Base-by-base conservation (phyloP, 2,113 vertebrate species). In the Boulengeromyrus knoepffleri region DNA sequence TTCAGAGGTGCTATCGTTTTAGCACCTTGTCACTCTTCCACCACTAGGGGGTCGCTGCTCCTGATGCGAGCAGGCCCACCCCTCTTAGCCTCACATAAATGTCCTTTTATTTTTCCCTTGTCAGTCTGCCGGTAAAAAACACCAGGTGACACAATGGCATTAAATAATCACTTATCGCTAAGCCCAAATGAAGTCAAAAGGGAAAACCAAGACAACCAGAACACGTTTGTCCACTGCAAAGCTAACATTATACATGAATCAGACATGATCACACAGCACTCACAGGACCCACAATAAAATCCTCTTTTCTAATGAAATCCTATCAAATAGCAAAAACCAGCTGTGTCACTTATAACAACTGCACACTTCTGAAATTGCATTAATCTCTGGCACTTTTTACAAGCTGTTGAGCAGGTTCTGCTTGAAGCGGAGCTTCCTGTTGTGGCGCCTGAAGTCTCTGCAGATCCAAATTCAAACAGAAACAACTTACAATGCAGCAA, bases 11-110 rank as follows among this genome's bases (percentile, higher is more conserved):
- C 52, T 1, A 52, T 3, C 19, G 31, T 91, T 93, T 94, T 92
- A 93, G 89, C 92, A 92, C 83, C 85, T 91, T 88, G 24, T 15
- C n/a, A 49, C n/a, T n/a, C 47, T 27, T 17, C 13, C 62, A 31
- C 85, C 45, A 52, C 46, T 86, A 49, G n/a, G 10, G 74, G n/a
- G 17, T 4, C 84, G 15, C 46, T 24, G 49, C 80, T 49, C 8
- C 85, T 52, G 19, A 17, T 45, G 77, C 45, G 31, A 45, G 36
- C 19, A 83, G 36, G 15, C 15, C 45, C 1, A 83, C 17, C 77
- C n/a, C 19, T 70, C 27, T 12, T 31, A 27, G 21, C 17, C 17
- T 84, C 83, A 85, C 83, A 85, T 45, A 46, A 85, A n/a, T 47
- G 3, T 85, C 1, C 15, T n/a, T 58, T 58, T 58, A 58, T 2